Evolutionary conservation across 2,888 invertebrate species (phyloP).

Genomic region (Antheraea assamensis): DNA sequence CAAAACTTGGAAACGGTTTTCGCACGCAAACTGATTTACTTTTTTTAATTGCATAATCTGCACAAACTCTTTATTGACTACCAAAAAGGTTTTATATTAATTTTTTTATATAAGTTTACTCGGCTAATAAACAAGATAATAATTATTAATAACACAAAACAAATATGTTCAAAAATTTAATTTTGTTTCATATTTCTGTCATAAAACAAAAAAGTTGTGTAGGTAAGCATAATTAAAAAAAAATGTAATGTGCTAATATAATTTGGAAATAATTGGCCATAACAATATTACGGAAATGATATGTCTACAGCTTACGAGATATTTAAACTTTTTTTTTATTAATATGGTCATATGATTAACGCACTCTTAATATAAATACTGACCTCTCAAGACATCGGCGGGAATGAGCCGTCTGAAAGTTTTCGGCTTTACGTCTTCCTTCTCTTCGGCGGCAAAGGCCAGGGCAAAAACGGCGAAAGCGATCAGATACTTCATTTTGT

Average conservation of each 20-base stretch:
- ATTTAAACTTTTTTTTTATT: background rate
- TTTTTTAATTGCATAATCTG: no score
- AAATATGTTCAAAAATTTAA: no score
- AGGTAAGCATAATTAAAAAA: background rate
- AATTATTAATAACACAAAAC: no score
- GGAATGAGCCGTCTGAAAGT: constrained; percentile 92
- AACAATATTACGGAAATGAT: no score
- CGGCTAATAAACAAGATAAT: no score
- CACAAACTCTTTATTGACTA: no score
- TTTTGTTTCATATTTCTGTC: no score
- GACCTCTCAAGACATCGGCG: constrained; percentile 95
- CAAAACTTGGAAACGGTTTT: constrained; percentile 4
- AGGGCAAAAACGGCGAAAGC: constrained; percentile 77
- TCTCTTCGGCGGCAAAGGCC: constrained; percentile 81
- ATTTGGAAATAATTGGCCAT: no score
- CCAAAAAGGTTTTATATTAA: no score
- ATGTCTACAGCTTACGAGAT: no score
- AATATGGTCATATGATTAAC: background rate
- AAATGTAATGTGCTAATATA: no score
- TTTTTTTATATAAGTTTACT: no score
- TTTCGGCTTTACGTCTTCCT: constrained; percentile 83
- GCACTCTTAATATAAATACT: constrained; percentile 40
- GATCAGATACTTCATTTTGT: constrained; percentile 81
- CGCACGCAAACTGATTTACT: background rate
- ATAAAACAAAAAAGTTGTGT: background rate